These are phyloP conservation scores for Australoheros facetus DNA, from an alignment of 2,797 vertebrate species.

Conservation along the genomic window DNA sequence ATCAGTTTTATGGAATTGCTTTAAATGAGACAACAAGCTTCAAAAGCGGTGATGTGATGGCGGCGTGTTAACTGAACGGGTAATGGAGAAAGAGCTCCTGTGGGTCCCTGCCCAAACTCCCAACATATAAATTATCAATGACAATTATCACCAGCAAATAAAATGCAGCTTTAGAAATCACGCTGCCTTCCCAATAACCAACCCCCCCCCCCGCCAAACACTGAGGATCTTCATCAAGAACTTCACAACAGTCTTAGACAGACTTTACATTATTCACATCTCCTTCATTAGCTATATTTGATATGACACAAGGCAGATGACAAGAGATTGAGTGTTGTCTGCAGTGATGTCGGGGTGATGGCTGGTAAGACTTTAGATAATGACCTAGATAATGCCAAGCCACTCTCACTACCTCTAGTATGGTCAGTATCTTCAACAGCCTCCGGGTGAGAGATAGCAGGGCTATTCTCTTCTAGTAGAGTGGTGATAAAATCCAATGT, in stretches of 20 bases:
- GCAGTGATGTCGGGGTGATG: slow-evolving; percentile 7
- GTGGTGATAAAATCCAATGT: slow-evolving; percentile 72
- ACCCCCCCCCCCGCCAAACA: slow-evolving; percentile 10
- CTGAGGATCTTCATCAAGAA: slow-evolving; percentile 34
- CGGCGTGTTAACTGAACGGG: slow-evolving; percentile 30
- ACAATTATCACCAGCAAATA: slow-evolving; percentile 59
- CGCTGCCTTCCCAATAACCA: background rate
- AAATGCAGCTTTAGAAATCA: slow-evolving; percentile 52
- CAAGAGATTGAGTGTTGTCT: background rate
- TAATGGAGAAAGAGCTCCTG: slow-evolving; percentile 37
- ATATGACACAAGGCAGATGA: slow-evolving; percentile 34
- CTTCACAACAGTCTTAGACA: background rate
- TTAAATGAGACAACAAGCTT: slow-evolving; percentile 75
- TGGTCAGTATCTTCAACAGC: slow-evolving; percentile 68
- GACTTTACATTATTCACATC: slow-evolving; percentile 32
- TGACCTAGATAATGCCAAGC: slow-evolving; percentile 44
- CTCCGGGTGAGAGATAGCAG: slow-evolving; percentile 65
- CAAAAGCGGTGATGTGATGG: slow-evolving; percentile 53
- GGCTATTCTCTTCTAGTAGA: slow-evolving; percentile 59
- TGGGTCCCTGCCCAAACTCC: slow-evolving; percentile 34
- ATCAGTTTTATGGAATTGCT: slow-evolving; percentile 76
- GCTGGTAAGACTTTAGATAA: slow-evolving; percentile 28
- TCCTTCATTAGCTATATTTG: slow-evolving; percentile 22
- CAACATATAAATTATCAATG: slow-evolving; percentile 46
- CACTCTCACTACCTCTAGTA: slow-evolving; percentile 43